A percentile compares a stretch with the other conserved stretches of the same genome.
phyloP scores from a whole-genome alignment of 1,140 invertebrate genomes.

The Euwallacea similis region DNA sequence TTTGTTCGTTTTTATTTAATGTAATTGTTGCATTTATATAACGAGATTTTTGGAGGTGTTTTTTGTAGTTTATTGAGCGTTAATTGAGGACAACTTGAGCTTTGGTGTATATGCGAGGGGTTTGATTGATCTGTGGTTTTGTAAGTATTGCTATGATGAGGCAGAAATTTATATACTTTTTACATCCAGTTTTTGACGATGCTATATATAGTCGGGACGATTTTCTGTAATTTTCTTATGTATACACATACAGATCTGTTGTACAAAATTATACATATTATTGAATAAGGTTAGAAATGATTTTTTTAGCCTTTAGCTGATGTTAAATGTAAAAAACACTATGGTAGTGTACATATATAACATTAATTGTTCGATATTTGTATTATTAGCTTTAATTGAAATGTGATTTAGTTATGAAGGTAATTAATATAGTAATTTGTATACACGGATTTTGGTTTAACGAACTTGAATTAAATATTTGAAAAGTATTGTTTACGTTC shows the following conservation, averaged over 20 bases:
- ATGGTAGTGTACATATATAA: conserved; percentile 1
- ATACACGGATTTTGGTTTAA: too few species aligned
- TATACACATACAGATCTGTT: conserved; percentile 15
- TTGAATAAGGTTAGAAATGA: conserved; percentile 8
- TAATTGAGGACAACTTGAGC: not conserved
- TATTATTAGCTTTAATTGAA: conserved; percentile 21
- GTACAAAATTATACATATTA: conserved; percentile 9
- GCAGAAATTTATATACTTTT: not conserved
- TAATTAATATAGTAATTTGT: not conserved
- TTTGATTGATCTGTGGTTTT: conserved; percentile 4
- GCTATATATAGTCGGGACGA: not conserved
- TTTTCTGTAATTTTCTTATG: not conserved
- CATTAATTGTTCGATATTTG: conserved; percentile 1
- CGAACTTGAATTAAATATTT: too few species aligned
- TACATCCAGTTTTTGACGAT: not conserved
- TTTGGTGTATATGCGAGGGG: not conserved
- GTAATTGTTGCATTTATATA: not conserved
- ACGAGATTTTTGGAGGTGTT: not conserved
- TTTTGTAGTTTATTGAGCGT: not conserved
- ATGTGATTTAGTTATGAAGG: conserved; percentile 21
- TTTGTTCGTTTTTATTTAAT: not conserved
- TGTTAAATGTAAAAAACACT: not conserved
- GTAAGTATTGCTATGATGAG: not conserved
- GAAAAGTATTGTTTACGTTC: too few species aligned
- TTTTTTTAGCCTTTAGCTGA: conserved; percentile 1